Percentiles rank a stretch among this genome's conserved stretches.
Evolutionary conservation across 2,113 vertebrate species (phyloP).

Genomic region (Cyprinodon tularosa): DNA sequence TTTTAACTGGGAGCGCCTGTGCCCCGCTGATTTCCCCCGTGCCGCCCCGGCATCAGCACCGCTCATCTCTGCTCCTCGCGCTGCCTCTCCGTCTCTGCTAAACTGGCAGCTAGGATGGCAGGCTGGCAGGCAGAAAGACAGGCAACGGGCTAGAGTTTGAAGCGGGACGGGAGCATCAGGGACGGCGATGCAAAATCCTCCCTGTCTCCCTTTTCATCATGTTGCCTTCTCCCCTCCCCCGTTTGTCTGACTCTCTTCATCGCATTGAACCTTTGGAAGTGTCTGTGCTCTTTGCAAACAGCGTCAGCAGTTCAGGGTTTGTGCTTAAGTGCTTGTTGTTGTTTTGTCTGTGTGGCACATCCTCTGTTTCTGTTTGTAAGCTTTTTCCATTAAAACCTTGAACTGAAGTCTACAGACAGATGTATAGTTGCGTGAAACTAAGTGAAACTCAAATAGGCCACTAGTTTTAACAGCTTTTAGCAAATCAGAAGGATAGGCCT

Average conservation of each 20-base stretch:
- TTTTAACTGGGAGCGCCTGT: conserved; percentile 96
- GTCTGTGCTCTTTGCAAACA: conserved; percentile 79
- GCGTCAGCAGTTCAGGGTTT: conserved; percentile 65
- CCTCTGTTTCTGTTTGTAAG: conserved; percentile 49
- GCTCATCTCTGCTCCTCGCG: conserved; percentile 66
- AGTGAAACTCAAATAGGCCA: conserved; percentile 27
- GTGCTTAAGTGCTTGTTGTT: conserved; percentile 68
- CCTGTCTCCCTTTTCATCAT: conserved; percentile 72
- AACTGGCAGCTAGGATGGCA: conserved; percentile 75
- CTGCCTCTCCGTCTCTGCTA: conserved; percentile 70
- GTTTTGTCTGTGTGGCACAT: conserved; percentile 69
- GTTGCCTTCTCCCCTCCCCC: conserved; percentile 55
- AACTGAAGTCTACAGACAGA: conserved; percentile 24
- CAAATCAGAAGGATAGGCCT: not conserved
- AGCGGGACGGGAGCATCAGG: conserved; percentile 76
- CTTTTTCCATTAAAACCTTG: conserved; percentile 44
- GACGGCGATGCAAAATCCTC: conserved; percentile 67
- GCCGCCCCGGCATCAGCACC: conserved; percentile 74
- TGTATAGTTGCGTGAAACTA: conserved; percentile 18
- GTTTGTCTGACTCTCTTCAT: conserved; percentile 71
- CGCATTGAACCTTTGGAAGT: conserved; percentile 80
- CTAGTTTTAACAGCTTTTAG: not conserved
- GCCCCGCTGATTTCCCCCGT: conserved; percentile 95
- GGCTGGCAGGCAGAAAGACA: conserved; percentile 74
- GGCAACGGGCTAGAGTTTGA: conserved; percentile 75